A percentile compares a stretch with the other conserved stretches of the same genome.
These are phyloP conservation scores for Peromyscus nudipes DNA, from an alignment of 2,797 vertebrate genomes.

Conservation along the genomic window DNA sequence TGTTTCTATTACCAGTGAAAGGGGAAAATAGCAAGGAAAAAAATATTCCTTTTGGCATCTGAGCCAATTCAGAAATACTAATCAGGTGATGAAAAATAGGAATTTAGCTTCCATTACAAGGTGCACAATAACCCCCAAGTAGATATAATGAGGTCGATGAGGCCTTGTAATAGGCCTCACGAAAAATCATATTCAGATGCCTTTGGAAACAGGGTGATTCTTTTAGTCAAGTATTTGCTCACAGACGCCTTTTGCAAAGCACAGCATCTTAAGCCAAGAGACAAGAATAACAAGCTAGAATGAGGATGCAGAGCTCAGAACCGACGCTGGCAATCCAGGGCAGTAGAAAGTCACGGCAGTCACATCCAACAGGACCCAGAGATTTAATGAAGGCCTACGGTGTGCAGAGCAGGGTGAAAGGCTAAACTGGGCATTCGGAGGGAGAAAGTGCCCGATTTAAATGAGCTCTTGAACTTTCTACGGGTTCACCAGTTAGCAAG, in stretches of 20 bases:
- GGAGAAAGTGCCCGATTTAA: neutral
- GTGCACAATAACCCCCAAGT: slow-evolving; percentile 76
- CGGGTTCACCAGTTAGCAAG: neutral
- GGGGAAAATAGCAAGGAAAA: slow-evolving; percentile 65
- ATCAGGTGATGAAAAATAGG: slow-evolving; percentile 79
- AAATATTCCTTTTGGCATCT: slow-evolving; percentile 77
- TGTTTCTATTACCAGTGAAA: slow-evolving; percentile 82
- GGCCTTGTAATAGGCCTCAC: slow-evolving; percentile 67
- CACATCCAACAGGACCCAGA: neutral
- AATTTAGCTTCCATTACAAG: slow-evolving; percentile 77
- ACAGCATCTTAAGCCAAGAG: slow-evolving; percentile 70
- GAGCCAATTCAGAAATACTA: slow-evolving; percentile 81
- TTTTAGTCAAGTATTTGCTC: slow-evolving; percentile 71
- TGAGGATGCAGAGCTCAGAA: slow-evolving; percentile 39
- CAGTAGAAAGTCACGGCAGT: neutral
- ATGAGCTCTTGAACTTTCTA: slow-evolving; percentile 37
- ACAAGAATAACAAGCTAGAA: slow-evolving; percentile 68
- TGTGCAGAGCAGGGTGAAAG: neutral
- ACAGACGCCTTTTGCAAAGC: slow-evolving; percentile 75
- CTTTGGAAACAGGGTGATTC: slow-evolving; percentile 71
- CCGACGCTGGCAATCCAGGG: slow-evolving; percentile 11
- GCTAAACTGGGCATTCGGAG: neutral
- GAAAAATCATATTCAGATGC: slow-evolving; percentile 77
- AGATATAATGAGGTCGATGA: slow-evolving; percentile 75
- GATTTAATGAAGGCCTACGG: slow-evolving; percentile 35